phyloP scores from a whole-genome alignment of 1,140 invertebrate genomes.

The Drosophila albomicans region DNA sequence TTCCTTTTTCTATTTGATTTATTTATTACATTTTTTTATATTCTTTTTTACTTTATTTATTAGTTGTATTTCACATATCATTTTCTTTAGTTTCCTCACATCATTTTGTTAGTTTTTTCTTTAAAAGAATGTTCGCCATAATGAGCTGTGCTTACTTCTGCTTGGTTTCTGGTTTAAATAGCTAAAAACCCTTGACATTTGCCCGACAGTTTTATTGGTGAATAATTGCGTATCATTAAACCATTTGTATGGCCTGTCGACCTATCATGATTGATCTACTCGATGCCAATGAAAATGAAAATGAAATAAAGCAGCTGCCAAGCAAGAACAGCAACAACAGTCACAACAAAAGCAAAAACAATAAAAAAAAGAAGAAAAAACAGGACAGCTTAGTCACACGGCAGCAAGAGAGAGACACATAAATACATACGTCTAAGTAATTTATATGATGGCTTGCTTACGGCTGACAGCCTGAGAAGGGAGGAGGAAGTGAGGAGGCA shows the following conservation, averaged over 20 bases:
- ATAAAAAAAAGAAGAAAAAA: constrained; percentile 17
- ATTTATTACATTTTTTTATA: no score
- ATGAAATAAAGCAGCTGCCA: constrained; percentile 70
- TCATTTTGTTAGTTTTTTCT: no score
- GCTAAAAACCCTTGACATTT: constrained; percentile 73
- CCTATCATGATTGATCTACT: constrained; percentile 77
- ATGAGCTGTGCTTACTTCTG: no score
- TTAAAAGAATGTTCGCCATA: no score
- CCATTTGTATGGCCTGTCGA: constrained; percentile 69
- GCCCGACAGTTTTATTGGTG: constrained; percentile 79
- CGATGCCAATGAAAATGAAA: constrained; percentile 71
- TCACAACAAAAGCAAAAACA: constrained; percentile 2
- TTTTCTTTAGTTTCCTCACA: no score
- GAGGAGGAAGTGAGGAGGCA: background rate
- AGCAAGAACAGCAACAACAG: constrained; percentile 15
- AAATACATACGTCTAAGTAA: constrained; percentile 23
- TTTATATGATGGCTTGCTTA: constrained; percentile 67
- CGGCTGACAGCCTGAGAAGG: constrained; percentile 19
- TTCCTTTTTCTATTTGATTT: no score
- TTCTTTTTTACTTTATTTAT: no score
- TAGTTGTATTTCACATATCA: no score
- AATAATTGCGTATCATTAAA: constrained; percentile 81
- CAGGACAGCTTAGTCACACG: constrained; percentile 16
- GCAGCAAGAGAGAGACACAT: background rate
- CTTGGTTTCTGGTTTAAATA: constrained; percentile 37